Conservation (phyloP, 2,113 vertebrate species). For the Rhadina sibilatrix region DNA sequence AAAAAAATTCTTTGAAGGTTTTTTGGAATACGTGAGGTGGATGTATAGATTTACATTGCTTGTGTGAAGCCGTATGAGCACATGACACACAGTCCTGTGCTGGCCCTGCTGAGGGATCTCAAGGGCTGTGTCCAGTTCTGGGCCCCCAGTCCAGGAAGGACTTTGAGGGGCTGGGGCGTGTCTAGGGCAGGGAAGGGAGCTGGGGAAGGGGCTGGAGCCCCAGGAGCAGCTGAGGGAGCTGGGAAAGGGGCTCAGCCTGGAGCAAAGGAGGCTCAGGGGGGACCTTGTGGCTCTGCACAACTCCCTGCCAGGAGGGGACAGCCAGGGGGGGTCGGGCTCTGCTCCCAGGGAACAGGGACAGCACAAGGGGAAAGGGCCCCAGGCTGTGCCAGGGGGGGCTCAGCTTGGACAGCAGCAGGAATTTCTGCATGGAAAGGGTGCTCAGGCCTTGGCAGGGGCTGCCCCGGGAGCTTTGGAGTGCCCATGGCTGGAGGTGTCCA, state of each 20-base stretch:
- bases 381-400: not conserved
- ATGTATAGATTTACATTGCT: not conserved
- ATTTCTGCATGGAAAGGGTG: not conserved
- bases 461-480: not conserved
- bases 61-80: not conserved
- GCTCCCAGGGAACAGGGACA: not conserved
- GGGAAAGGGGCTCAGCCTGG: not conserved
- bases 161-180: not conserved
- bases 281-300: not conserved
- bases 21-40: fast-evolving
- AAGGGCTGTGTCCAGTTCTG: not conserved
- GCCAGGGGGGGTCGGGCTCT: not conserved
- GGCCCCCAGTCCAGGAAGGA: not conserved
- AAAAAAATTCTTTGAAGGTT: not conserved
- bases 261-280: not conserved
- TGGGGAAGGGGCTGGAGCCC: not conserved
- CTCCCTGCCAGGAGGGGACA: not conserved
- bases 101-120: not conserved
- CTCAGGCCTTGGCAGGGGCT: not conserved
- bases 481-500: not conserved
- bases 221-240: not conserved
- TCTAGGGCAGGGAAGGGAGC: not conserved
- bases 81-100: not conserved
- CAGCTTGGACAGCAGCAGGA: not conserved
- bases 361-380: not conserved